A percentile compares a stretch with the other conserved stretches of the same genome.
Evolutionary conservation across 2,113 vertebrate species (phyloP).

Genomic region (Dermatemys mawii): DNA sequence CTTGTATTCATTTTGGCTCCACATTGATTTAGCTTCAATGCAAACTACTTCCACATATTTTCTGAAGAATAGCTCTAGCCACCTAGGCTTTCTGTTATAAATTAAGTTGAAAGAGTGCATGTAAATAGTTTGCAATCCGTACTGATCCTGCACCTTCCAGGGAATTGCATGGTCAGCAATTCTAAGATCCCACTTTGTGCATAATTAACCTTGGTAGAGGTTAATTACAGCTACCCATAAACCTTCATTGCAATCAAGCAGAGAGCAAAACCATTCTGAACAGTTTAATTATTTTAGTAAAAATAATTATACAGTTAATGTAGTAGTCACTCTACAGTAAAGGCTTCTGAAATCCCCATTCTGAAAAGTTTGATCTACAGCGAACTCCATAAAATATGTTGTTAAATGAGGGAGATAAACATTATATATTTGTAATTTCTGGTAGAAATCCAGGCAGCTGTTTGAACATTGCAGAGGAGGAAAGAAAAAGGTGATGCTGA

Average conservation of each 20-base stretch:
- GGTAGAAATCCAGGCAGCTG: background rate
- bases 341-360: conserved; percentile 11
- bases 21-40: background rate
- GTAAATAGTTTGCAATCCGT: background rate
- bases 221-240: conserved; percentile 71
- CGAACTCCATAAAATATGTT: background rate
- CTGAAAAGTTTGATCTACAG: background rate
- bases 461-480: background rate
- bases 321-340: background rate
- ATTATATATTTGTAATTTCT: background rate
- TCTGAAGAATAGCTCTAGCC: background rate
- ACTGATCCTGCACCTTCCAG: background rate
- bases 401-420: background rate
- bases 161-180: conserved; percentile 56
- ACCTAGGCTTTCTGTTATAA: background rate
- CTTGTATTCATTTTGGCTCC: background rate
- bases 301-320: background rate
- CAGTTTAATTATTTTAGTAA: conserved; percentile 60
- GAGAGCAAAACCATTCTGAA: conserved; percentile 46
- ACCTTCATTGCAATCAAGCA: conserved; percentile 52
- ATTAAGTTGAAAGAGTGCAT: background rate
- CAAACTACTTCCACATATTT: background rate
- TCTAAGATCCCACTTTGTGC: conserved; percentile 34
- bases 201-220: conserved; percentile 68
- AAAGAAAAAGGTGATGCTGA: background rate